A percentile compares a stretch with the other conserved stretches of the same genome.
These are phyloP conservation scores for Syrphus vitripennis DNA, from an alignment of 2,888 invertebrate genomes.

Conservation along the genomic window DNA sequence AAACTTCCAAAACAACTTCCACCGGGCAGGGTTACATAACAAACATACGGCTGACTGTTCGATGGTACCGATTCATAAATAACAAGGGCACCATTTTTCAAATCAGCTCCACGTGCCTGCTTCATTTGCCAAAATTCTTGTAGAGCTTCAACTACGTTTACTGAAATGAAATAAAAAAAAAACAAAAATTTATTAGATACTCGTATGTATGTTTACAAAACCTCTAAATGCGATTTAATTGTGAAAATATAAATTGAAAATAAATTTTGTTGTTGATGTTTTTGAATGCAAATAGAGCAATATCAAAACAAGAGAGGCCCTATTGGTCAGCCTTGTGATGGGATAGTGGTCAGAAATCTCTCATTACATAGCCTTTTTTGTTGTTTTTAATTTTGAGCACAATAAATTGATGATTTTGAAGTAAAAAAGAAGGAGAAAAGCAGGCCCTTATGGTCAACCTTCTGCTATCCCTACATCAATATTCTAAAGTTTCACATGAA, in stretches of 20 bases:
- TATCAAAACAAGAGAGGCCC: background rate
- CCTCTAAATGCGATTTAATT: too few relatives aligned
- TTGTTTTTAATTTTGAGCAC: too few relatives aligned
- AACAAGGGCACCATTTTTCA: slow-evolving; percentile 93
- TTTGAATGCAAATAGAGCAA: background rate
- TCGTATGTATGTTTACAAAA: too few relatives aligned
- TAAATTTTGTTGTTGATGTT: too few relatives aligned
- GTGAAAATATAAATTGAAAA: too few relatives aligned
- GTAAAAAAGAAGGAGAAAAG: too few relatives aligned
- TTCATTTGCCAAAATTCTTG: slow-evolving; percentile 99
- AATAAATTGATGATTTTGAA: too few relatives aligned
- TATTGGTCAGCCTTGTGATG: background rate
- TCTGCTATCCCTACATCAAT: too few relatives aligned
- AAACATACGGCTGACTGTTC: slow-evolving; percentile 94
- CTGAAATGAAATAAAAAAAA: slow-evolving; percentile 81
- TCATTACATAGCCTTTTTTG: too few relatives aligned
- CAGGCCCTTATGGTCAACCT: too few relatives aligned
- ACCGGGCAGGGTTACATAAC: slow-evolving; percentile 96
- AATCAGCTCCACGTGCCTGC: slow-evolving; percentile 91
- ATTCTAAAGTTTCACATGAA: too few relatives aligned
- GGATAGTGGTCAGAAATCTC: too few relatives aligned
- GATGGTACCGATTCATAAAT: slow-evolving; percentile 97
- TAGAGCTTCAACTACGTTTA: slow-evolving; percentile 96
- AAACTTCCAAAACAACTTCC: slow-evolving; percentile 98
- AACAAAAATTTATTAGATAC: background rate